Conservation (phyloP, 2,888 invertebrate genomes). For the Vandiemenella viatica region DNA sequence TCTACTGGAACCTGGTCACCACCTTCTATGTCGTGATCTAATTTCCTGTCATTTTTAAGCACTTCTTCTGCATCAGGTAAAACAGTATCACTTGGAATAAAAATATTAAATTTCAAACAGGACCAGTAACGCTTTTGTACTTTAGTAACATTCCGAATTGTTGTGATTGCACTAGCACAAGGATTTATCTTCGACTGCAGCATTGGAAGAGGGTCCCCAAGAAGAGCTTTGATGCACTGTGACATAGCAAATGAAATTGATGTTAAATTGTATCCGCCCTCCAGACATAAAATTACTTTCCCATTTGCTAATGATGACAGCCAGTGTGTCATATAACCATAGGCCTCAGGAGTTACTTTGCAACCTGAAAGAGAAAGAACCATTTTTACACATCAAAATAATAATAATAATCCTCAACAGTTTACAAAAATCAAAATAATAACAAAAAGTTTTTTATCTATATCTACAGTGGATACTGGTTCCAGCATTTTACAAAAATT, state of each 20-base stretch:
- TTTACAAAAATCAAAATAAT: too few relatives aligned
- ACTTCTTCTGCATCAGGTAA: slow-evolving; percentile 22
- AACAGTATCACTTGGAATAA: slow-evolving; percentile 39
- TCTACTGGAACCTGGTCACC: too few relatives aligned
- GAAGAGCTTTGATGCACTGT: slow-evolving; percentile 71
- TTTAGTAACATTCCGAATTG: slow-evolving; percentile 51
- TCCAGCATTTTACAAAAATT: too few relatives aligned
- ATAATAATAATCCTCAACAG: too few relatives aligned
- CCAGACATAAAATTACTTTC: slow-evolving; percentile 59
- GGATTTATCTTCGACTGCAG: slow-evolving; percentile 25
- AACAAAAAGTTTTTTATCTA: too few relatives aligned
- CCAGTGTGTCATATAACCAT: slow-evolving; percentile 77
- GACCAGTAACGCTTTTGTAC: slow-evolving; percentile 63
- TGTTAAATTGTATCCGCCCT: slow-evolving; percentile 86
- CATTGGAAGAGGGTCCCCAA: slow-evolving; percentile 66
- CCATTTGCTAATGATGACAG: slow-evolving; percentile 72
- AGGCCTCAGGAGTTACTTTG: slow-evolving; percentile 76
- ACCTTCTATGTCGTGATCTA: too few relatives aligned
- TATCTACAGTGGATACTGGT: too few relatives aligned
- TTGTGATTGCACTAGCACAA: slow-evolving; percentile 34
- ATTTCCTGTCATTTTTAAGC: neutral
- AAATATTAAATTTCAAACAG: slow-evolving; percentile 29
- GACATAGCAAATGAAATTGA: slow-evolving; percentile 76
- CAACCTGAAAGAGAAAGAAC: slow-evolving; percentile 58
- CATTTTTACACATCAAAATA: too few relatives aligned